Evolutionary conservation across 1,140 invertebrate species (phyloP).

Genomic region (Nixonia krombeini): DNA sequence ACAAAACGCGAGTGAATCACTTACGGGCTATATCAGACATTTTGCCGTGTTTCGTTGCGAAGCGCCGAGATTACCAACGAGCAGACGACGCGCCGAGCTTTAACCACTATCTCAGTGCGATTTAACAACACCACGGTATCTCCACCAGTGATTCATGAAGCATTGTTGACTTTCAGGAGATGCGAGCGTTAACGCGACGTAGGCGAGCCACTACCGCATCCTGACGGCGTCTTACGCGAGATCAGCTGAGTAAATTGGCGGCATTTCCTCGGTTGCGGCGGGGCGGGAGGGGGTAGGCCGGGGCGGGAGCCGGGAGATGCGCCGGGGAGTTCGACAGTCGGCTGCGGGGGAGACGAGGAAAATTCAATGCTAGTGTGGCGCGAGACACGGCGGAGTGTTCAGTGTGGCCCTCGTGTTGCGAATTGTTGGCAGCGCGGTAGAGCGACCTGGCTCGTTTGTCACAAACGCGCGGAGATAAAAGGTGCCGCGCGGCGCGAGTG

Average conservation of each 20-base stretch:
- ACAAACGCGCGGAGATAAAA: slow-evolving; percentile 3
- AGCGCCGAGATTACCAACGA: too few relatives aligned
- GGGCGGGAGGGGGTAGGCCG: slow-evolving; percentile 33
- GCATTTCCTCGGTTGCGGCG: slow-evolving; percentile 16
- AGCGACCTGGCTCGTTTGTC: slow-evolving; percentile 8
- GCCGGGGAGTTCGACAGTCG: slow-evolving; percentile 23
- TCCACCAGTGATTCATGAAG: too few relatives aligned
- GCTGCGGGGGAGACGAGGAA: slow-evolving; percentile 47
- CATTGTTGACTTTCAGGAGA: slow-evolving; percentile 32
- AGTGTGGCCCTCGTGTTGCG: slow-evolving; percentile 43
- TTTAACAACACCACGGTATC: too few relatives aligned
- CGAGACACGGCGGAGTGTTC: slow-evolving; percentile 55
- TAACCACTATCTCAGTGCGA: too few relatives aligned
- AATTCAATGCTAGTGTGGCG: slow-evolving; percentile 59
- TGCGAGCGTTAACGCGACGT: slow-evolving; percentile 28
- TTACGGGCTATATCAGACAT: too few relatives aligned
- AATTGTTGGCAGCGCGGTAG: slow-evolving; percentile 20
- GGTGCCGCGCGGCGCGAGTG: slow-evolving; percentile 11
- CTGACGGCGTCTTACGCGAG: slow-evolving; percentile 7
- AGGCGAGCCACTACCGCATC: slow-evolving; percentile 1
- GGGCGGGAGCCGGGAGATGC: slow-evolving; percentile 23
- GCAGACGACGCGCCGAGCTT: too few relatives aligned
- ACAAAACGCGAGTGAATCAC: too few relatives aligned
- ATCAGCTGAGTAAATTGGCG: slow-evolving; percentile 39
- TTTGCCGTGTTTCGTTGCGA: too few relatives aligned